Evolutionary conservation across 1,140 invertebrate genomes (phyloP).

Genomic region (Calephelis nemesis): DNA sequence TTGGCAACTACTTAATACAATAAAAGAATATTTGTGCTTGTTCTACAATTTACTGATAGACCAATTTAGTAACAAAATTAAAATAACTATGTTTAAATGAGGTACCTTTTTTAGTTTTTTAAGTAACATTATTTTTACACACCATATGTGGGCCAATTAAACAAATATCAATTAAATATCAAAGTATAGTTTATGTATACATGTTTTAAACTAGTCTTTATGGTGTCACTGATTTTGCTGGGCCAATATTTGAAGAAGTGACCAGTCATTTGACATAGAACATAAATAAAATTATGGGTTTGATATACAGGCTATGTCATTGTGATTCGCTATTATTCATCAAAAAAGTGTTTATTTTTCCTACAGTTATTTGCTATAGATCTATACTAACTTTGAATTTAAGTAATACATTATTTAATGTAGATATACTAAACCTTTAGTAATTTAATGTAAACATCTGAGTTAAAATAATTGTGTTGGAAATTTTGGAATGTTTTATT

Average conservation of each 20-base stretch:
- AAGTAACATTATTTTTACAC: neutral
- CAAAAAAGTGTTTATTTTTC: neutral
- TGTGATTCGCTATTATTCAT: neutral
- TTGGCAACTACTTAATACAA: neutral
- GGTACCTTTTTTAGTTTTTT: constrained; percentile 2
- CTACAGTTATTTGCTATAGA: too few species aligned
- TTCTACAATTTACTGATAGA: neutral
- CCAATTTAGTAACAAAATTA: neutral
- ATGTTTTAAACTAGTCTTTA: constrained; percentile 14
- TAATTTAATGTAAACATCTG: neutral
- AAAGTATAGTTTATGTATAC: constrained; percentile 7
- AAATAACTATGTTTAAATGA: neutral
- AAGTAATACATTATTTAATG: constrained; percentile 4
- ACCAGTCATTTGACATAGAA: too few species aligned
- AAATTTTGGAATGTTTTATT: constrained; percentile 8
- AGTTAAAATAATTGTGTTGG: neutral
- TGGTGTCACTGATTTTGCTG: constrained; percentile 2
- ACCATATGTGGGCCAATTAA: constrained; percentile 6
- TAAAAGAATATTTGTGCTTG: neutral
- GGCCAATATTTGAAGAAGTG: neutral
- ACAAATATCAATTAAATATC: constrained; percentile 5
- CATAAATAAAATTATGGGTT: neutral
- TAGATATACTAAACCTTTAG: constrained; percentile 1
- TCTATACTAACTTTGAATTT: neutral
- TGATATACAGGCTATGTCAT: neutral